phyloP scores from a whole-genome alignment of 1,140 invertebrate species.

The Bombus sylvicola region DNA sequence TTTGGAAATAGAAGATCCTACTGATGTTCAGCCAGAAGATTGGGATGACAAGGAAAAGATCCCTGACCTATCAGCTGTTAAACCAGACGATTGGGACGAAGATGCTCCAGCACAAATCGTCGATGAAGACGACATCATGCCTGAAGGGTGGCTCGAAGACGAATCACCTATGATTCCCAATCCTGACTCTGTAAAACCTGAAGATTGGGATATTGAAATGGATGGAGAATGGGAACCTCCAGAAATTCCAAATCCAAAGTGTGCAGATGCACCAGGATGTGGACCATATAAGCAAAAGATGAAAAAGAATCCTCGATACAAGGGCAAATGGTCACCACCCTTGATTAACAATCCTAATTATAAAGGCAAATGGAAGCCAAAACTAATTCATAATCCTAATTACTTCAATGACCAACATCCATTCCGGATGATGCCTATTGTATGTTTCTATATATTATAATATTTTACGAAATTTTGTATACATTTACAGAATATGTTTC shows the following conservation, averaged over 20 bases:
- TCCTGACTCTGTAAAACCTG: constrained; percentile 93
- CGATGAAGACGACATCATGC: constrained; percentile 94
- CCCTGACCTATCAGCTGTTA: constrained; percentile 92
- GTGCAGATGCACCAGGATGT: constrained; percentile 93
- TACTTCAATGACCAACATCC: constrained; percentile 96
- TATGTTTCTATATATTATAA: constrained; percentile 77
- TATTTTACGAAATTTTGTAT: not conserved
- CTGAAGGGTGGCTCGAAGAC: constrained; percentile 97
- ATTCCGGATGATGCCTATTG: constrained; percentile 96
- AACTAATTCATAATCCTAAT: constrained; percentile 93
- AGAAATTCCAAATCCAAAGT: constrained; percentile 95
- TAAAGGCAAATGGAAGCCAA: constrained; percentile 96
- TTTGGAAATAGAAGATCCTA: constrained; percentile 96
- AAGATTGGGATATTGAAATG: constrained; percentile 99
- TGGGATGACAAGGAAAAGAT: constrained; percentile 99
- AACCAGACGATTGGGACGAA: constrained; percentile 98
- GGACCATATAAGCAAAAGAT: constrained; percentile 94
- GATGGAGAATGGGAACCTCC: constrained; percentile 99
- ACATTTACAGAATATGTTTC: not conserved
- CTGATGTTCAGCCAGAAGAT: constrained; percentile 94
- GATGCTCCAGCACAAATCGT: constrained; percentile 94
- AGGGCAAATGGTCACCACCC: constrained; percentile 95
- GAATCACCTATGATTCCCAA: constrained; percentile 95
- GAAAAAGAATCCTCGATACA: constrained; percentile 95
- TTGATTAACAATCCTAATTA: constrained; percentile 97